A percentile compares a stretch with the other conserved stretches of the same genome.
Conservation (phyloP, 2,797 vertebrate species). For the Alfaro cultratus region DNA sequence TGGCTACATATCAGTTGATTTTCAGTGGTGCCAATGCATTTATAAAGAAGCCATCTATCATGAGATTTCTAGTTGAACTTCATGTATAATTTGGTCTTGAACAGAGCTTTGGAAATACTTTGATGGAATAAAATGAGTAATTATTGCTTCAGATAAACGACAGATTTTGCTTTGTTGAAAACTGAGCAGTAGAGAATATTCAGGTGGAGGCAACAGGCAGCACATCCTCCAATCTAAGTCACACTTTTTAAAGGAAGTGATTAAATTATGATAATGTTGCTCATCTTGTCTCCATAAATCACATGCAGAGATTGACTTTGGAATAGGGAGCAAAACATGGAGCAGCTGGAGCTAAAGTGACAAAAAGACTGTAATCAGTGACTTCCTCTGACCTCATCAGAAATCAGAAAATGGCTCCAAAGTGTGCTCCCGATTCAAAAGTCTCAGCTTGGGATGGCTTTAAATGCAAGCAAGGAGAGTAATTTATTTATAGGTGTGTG, state of each 20-base stretch:
- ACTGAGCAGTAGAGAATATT: conserved; percentile 49
- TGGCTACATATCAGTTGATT: not conserved
- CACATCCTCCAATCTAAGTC: conserved; percentile 40
- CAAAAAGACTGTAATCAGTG: conserved; percentile 1
- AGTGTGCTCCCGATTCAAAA: conserved; percentile 60
- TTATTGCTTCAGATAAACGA: conserved; percentile 19
- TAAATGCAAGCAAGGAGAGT: conserved; percentile 73
- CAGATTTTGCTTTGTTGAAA: conserved; percentile 34
- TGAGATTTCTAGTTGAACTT: not conserved
- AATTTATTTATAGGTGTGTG: conserved; percentile 90
- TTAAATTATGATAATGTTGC: conserved; percentile 40
- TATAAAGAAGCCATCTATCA: not conserved
- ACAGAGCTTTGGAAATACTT: conserved; percentile 5
- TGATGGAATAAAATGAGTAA: not conserved
- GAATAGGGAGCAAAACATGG: conserved; percentile 41
- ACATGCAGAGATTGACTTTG: conserved; percentile 43
- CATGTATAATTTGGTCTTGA: not conserved
- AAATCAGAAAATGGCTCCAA: conserved; percentile 33
- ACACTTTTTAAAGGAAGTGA: conserved; percentile 24
- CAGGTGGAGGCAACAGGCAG: conserved; percentile 37
- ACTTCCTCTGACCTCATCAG: conserved; percentile 6
- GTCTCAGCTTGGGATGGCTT: conserved; percentile 45
- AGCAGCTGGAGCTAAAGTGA: not conserved
- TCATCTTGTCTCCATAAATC: conserved; percentile 44
- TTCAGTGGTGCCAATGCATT: not conserved